These are phyloP conservation scores for Morone saxatilis DNA, from an alignment of 2,113 vertebrate genomes.

Conservation along the genomic window DNA sequence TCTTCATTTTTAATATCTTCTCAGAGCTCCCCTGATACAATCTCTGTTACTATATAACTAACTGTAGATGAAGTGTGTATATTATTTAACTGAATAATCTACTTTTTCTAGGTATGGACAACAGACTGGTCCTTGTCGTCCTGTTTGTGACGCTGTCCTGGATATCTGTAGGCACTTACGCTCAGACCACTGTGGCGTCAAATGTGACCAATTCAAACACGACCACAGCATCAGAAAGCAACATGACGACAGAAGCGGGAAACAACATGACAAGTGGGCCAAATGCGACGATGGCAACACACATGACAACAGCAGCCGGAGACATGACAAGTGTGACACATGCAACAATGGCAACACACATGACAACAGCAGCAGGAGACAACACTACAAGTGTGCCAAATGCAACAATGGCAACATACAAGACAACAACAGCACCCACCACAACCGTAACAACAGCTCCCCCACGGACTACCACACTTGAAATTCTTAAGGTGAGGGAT, in stretches of 20 bases:
- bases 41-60: not conserved
- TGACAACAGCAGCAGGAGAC: too few species aligned
- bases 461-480: conserved; percentile 10
- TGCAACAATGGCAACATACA: too few species aligned
- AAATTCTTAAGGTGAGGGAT: not conserved
- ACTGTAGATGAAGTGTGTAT: not conserved
- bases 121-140: conserved; percentile 32
- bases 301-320: not conserved
- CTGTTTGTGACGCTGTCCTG: conserved; percentile 53
- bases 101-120: conserved; percentile 57
- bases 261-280: too few species aligned
- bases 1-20: too few species aligned
- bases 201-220: not conserved
- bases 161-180: not conserved
- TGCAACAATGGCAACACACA: too few species aligned
- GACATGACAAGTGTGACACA: too few species aligned
- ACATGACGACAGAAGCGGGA: not conserved
- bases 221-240: not conserved
- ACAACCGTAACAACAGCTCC: not conserved
- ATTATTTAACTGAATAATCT: not conserved
- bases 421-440: too few species aligned
- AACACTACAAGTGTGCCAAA: too few species aligned
- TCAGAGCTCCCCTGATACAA: not conserved
- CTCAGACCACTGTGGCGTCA: not conserved
- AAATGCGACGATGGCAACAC: too few species aligned